Percentiles rank a stretch among this genome's conserved stretches.
phyloP scores from a whole-genome alignment of 1,140 invertebrate genomes.

The Callitettix versicolor region DNA sequence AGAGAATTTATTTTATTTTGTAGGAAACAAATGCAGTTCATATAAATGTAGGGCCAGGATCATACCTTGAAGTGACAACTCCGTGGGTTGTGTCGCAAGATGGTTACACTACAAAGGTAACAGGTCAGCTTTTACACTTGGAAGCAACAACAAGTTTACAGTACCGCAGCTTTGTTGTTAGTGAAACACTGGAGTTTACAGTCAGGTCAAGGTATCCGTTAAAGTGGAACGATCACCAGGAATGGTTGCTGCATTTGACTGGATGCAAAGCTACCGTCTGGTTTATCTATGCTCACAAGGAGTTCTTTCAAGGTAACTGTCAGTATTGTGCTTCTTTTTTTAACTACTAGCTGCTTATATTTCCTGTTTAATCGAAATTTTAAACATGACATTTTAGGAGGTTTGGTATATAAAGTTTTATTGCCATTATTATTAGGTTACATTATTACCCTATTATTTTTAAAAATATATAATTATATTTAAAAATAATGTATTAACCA shows the following conservation, averaged over 20 bases:
- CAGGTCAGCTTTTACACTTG: constrained; percentile 82
- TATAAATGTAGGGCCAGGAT: constrained; percentile 84
- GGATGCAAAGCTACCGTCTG: constrained; percentile 88
- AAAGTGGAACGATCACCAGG: constrained; percentile 90
- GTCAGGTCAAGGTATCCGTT: constrained; percentile 76
- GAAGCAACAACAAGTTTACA: constrained; percentile 90
- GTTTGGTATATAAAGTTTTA: no score
- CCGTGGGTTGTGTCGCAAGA: constrained; percentile 80
- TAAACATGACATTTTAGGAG: no score
- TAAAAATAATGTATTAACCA: no score
- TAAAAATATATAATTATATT: no score
- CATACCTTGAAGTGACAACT: constrained; percentile 89
- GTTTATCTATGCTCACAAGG: constrained; percentile 88
- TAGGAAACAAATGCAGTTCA: constrained; percentile 91
- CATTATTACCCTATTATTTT: no score
- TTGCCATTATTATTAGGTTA: background rate
- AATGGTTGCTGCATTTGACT: constrained; percentile 80
- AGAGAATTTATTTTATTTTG: no score
- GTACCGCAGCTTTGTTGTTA: constrained; percentile 82
- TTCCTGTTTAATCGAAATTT: constrained; percentile 11
- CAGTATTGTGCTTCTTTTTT: no score
- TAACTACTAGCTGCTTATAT: no score
- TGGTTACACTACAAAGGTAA: constrained; percentile 83
- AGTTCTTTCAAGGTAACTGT: constrained; percentile 76
- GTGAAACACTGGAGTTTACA: constrained; percentile 89